Evolutionary conservation across 2,888 invertebrate species (phyloP).

Genomic region (Drepanosiphum platanoidis): DNA sequence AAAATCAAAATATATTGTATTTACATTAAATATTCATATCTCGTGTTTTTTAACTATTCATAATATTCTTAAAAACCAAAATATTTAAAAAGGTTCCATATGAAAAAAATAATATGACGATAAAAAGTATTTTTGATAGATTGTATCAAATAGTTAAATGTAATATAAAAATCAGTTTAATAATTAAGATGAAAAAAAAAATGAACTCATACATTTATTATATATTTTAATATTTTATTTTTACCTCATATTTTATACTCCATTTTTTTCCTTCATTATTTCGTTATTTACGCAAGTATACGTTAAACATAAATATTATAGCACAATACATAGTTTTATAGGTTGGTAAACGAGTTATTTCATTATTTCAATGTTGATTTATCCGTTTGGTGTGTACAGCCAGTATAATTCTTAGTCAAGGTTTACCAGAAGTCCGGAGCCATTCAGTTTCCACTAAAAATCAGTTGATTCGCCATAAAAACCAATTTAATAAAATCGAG

Average conservation of each 20-base stretch:
- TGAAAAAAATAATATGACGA: too few relatives aligned
- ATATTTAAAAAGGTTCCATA: too few relatives aligned
- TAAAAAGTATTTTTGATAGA: too few relatives aligned
- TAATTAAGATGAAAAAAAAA: background rate
- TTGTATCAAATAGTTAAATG: too few relatives aligned
- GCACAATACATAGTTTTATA: background rate
- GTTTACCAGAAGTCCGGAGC: background rate
- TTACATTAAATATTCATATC: too few relatives aligned
- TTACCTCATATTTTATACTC: background rate
- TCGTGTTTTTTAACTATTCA: too few relatives aligned
- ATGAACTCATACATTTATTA: background rate
- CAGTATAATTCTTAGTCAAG: background rate
- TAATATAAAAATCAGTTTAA: background rate
- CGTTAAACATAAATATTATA: background rate
- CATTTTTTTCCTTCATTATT: background rate
- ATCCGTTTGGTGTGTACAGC: background rate
- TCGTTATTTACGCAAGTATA: background rate
- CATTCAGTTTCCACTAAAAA: background rate
- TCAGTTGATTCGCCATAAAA: background rate
- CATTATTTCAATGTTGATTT: constrained; percentile 14
- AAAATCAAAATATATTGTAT: too few relatives aligned
- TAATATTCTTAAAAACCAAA: too few relatives aligned
- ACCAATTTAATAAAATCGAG: background rate
- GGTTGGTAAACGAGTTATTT: background rate
- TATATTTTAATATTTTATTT: background rate